Evolutionary conservation across 1,140 invertebrate genomes (phyloP).

Genomic region (Aphelinus atriplicis): DNA sequence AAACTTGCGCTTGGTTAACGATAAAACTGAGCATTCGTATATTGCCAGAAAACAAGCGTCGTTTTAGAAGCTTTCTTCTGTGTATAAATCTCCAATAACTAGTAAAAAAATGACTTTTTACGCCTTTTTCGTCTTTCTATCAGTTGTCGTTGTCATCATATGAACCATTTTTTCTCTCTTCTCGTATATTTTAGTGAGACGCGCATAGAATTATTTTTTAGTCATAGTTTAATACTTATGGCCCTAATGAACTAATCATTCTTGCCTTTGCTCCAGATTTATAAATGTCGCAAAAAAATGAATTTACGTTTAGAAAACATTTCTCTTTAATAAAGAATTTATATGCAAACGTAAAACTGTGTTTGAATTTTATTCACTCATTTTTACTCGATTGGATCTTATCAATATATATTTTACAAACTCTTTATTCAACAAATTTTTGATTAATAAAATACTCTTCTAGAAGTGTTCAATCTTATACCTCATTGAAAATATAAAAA

Average conservation of each 20-base stretch:
- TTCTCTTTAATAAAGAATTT: conserved; percentile 38
- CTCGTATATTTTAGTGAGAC: conserved; percentile 16
- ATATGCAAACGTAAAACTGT: background rate
- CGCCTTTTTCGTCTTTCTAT: conserved; percentile 10
- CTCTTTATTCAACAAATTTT: no score
- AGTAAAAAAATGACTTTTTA: background rate
- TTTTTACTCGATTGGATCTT: no score
- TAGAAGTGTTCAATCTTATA: no score
- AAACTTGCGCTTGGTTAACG: conserved; percentile 33
- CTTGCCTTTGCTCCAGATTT: conserved; percentile 21
- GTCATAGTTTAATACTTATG: conserved; percentile 17
- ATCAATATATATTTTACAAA: no score
- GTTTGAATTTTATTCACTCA: conserved; percentile 18
- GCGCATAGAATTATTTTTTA: conserved; percentile 29
- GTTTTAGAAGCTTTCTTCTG: conserved; percentile 42
- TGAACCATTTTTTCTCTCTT: conserved; percentile 10
- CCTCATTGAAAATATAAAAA: no score
- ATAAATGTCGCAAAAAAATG: conserved; percentile 3
- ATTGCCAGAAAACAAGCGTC: conserved; percentile 38
- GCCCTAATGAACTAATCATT: conserved; percentile 9
- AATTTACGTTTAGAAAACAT: conserved; percentile 6
- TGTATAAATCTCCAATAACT: conserved; percentile 13
- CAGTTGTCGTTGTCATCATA: conserved; percentile 4
- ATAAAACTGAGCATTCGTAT: conserved; percentile 23
- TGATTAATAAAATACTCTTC: no score